phyloP scores from a whole-genome alignment of 2,113 vertebrate genomes.

The Terrapene triunguis region DNA sequence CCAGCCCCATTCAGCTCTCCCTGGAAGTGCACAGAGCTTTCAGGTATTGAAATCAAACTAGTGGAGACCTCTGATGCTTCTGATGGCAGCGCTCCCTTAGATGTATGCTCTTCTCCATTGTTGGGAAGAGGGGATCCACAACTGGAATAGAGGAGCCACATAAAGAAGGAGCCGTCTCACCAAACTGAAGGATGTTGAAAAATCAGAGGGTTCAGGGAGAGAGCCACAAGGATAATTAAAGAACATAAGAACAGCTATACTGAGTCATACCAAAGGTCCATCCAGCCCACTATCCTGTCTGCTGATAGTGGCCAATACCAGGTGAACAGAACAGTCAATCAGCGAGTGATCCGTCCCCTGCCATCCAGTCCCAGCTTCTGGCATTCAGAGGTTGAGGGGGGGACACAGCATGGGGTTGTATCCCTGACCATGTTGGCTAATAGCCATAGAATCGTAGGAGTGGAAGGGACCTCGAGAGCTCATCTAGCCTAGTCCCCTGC shows the following conservation, averaged over 20 bases:
- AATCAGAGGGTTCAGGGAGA: not conserved
- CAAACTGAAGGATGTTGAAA: not conserved
- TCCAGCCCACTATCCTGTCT: not conserved
- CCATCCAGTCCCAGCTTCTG: not conserved
- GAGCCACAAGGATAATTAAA: not conserved
- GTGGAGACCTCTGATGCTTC: not conserved
- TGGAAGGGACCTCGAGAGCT: too few species aligned
- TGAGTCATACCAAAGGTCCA: not conserved
- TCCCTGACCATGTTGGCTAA: too few species aligned
- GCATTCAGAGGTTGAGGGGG: too few species aligned
- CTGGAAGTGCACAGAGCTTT: conserved; percentile 85
- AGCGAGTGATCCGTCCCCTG: not conserved
- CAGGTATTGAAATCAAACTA: conserved; percentile 82
- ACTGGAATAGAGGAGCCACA: not conserved
- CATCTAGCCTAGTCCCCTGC: too few species aligned
- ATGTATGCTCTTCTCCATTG: not conserved
- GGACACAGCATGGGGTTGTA: too few species aligned
- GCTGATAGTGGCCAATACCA: not conserved
- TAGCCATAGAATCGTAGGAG: too few species aligned
- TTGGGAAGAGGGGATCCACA: not conserved
- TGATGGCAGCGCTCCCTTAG: not conserved
- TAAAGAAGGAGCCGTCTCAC: not conserved
- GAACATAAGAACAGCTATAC: not conserved
- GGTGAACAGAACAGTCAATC: not conserved
- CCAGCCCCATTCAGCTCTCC: conserved; percentile 80